Evolutionary conservation across 2,113 vertebrate species (phyloP), one percentile per base, ranked within the genome.

Genomic region (Galeopterus variegatus): DNA sequence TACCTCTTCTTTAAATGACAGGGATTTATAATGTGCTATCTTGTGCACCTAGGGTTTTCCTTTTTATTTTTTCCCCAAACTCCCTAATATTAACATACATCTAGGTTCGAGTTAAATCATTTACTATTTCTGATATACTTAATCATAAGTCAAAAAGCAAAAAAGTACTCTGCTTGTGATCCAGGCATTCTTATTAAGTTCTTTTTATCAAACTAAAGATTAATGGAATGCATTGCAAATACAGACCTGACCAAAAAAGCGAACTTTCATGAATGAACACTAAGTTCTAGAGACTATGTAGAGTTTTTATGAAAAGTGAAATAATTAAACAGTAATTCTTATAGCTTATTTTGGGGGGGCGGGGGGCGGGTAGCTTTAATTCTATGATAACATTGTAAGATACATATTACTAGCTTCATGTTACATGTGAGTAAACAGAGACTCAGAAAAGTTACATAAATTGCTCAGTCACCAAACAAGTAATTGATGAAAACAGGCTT

Each of bases 1-100:
- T 93, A 96, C 15, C n/a, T 77, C 60, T 96, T 97, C 76, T 90
- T 97, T 93, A 92, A 96, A 90, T 95, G 93, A 41, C 60, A 95
- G 11, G 24, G 28, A 33, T 93, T 96, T 87, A 92, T 54, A 95
- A 92, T 97, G 80, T 84, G 75, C n/a, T 95, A 67, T 84, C 95
- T 96, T 72, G 77, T 94, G 80, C 95, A 83, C 48, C 58, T 80
- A 90, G 14, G 75, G 60, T 96, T 79, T 79, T 62, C 14, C 7
- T 56, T 75, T 75, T 41, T 41, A 41, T 41, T 41, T 36, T 31
- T 1, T 21, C 9, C 48, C 31, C 54, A 24, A 83, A 85, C 18
- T 92, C 10, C 28, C 19, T 94, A 92, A 89, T 77, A 88, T 76
- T 94, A 94, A 96, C 69, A 19, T 23, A 90, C 56, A 80, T 97